Percentiles rank a stretch among this genome's conserved stretches.
phyloP scores from a whole-genome alignment of 2,113 vertebrate species.

The Bambusicola thoracicus region DNA sequence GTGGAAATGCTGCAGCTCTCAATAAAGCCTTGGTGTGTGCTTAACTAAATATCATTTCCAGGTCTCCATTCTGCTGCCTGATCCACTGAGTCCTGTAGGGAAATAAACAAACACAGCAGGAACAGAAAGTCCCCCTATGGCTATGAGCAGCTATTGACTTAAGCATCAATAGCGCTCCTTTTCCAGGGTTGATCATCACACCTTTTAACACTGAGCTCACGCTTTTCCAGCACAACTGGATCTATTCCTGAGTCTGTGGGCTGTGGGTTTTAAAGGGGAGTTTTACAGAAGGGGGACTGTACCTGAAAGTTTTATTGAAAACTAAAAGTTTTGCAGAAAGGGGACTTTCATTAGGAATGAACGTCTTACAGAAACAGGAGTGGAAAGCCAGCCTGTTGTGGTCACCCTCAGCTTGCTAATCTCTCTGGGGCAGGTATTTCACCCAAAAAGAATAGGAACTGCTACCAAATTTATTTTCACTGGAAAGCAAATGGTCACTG shows the following conservation, averaged over 20 bases:
- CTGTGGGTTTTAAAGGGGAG: not conserved
- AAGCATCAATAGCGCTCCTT: not conserved
- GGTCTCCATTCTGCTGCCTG: not conserved
- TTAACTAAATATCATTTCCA: not conserved
- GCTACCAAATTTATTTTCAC: not conserved
- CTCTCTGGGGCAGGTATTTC: not conserved
- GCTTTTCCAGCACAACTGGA: not conserved
- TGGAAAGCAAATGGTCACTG: not conserved
- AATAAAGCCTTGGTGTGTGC: not conserved
- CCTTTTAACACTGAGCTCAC: conserved; percentile 8
- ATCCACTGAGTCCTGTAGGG: rapidly evolving
- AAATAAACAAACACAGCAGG: not conserved
- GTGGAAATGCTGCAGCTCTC: not conserved
- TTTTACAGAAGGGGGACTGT: not conserved
- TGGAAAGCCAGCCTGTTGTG: not conserved
- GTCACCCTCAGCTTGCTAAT: not conserved
- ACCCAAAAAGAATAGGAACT: not conserved
- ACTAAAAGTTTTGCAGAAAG: not conserved
- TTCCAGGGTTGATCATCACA: not conserved
- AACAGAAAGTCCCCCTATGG: not conserved
- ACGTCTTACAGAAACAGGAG: not conserved
- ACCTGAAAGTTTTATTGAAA: not conserved
- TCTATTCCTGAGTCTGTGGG: not conserved
- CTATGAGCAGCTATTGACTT: not conserved
- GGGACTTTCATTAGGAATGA: not conserved